Conservation (phyloP, 2,113 vertebrate genomes). For the Numida meleagris region DNA sequence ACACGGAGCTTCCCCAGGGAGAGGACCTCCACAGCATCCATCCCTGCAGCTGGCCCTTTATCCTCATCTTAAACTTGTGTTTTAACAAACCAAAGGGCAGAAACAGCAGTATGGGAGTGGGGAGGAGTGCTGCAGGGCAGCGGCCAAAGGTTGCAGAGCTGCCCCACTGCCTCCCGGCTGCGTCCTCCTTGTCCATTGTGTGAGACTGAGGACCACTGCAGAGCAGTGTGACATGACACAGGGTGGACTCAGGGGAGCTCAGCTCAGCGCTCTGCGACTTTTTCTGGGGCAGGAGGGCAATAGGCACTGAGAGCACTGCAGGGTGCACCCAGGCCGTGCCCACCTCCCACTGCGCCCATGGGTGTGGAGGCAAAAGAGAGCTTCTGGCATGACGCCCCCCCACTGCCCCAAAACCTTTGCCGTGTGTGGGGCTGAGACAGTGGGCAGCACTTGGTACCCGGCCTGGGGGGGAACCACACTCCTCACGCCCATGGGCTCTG, state of each 20-base stretch:
- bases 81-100: neutral
- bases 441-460: neutral
- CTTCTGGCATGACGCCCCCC: accelerated
- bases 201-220: neutral
- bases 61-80: no score
- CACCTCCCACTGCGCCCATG: no score
- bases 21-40: no score
- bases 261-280: neutral
- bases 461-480: no score
- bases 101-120: neutral
- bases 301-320: neutral
- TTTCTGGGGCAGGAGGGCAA: neutral
- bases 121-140: neutral
- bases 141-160: neutral
- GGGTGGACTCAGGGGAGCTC: neutral
- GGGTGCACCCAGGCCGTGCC: neutral
- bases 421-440: neutral
- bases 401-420: neutral
- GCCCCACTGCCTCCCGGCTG: no score
- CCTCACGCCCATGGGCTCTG: neutral
- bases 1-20: neutral
- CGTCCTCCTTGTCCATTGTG: neutral
- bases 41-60: no score
- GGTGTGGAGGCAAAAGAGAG: no score
- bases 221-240: neutral